Conservation (phyloP, 37 sponge, comb jelly and placozoan species). For the Beroe forskalii region DNA sequence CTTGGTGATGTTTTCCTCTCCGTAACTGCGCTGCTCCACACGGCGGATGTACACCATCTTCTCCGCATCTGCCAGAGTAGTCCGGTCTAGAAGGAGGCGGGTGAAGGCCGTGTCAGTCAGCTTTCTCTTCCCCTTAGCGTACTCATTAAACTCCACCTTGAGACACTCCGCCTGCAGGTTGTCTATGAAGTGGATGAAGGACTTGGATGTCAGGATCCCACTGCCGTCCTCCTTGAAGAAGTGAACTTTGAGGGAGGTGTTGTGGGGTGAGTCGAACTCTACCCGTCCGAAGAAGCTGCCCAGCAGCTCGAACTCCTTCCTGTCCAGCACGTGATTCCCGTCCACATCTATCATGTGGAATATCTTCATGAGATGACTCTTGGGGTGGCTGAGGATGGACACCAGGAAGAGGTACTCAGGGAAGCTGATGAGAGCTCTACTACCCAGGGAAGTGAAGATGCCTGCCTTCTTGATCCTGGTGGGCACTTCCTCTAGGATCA, state of each 20-base stretch:
- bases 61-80: neutral
- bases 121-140: neutral
- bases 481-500: neutral
- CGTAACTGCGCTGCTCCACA: neutral
- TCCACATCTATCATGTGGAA: conserved; percentile 21
- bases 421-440: neutral
- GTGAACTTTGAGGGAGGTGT: conserved; percentile 5
- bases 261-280: neutral
- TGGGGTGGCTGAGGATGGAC: neutral
- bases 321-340: neutral
- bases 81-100: neutral
- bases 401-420: conserved; percentile 3
- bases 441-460: neutral
- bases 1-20: neutral
- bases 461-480: neutral
- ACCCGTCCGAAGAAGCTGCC: neutral
- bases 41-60: neutral
- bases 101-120: neutral
- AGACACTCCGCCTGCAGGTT: conserved; percentile 1
- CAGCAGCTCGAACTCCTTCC: neutral
- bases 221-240: neutral
- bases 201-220: neutral
- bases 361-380: neutral
- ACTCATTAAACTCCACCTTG: neutral
- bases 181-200: neutral